A percentile compares a stretch with the other conserved stretches of the same genome.
These are phyloP conservation scores for Eospalax fontanierii DNA, from an alignment of 2,797 vertebrate genomes.

Conservation along the genomic window DNA sequence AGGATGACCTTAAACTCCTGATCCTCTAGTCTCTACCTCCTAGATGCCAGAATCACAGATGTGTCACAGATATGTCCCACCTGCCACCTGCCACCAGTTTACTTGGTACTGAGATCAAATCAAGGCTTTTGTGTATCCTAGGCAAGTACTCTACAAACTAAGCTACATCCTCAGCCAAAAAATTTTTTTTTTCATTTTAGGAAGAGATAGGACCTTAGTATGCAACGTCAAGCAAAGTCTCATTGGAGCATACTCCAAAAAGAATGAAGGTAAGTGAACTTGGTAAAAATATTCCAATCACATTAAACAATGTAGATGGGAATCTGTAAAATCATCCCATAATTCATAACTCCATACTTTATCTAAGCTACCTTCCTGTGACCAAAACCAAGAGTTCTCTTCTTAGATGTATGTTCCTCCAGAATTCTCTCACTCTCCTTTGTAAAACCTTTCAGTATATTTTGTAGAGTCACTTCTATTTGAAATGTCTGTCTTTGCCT, in stretches of 20 bases:
- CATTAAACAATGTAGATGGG: background rate
- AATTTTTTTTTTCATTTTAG: background rate
- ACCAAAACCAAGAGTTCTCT: background rate
- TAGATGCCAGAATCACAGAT: background rate
- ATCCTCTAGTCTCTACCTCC: background rate
- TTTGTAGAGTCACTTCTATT: background rate
- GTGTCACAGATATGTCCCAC: background rate
- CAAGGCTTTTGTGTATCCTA: background rate
- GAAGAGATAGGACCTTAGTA: background rate
- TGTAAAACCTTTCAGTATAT: background rate
- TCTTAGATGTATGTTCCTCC: background rate
- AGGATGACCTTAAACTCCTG: background rate
- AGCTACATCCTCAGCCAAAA: background rate
- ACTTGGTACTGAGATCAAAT: background rate
- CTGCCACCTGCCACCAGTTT: too few species aligned
- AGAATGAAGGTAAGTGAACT: background rate
- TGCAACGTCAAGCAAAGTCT: background rate
- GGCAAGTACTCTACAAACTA: background rate
- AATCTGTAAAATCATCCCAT: background rate
- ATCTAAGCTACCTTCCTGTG: background rate
- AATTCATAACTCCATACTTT: background rate
- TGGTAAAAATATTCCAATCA: background rate
- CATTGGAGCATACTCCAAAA: background rate
- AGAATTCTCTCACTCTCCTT: background rate
- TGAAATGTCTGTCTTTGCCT: slow-evolving; percentile 22